Percentiles rank a stretch among this genome's conserved stretches.
These are phyloP conservation scores for Melanerpes formicivorus DNA, from an alignment of 2,113 vertebrate species.

Conservation along the genomic window DNA sequence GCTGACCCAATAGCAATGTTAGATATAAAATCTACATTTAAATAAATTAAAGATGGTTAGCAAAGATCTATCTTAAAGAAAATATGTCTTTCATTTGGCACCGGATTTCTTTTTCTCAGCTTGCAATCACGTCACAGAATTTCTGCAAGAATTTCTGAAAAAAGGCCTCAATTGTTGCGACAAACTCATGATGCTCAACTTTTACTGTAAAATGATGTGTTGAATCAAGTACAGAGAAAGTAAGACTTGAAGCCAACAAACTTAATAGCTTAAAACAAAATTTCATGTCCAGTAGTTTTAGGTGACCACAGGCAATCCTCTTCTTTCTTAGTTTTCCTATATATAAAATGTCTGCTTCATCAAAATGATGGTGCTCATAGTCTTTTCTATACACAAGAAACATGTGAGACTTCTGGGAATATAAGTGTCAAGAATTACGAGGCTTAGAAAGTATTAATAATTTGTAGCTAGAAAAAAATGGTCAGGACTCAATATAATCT, in stretches of 20 bases:
- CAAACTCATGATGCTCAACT: neutral
- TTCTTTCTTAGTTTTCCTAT: neutral
- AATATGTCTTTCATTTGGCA: neutral
- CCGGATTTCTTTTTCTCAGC: neutral
- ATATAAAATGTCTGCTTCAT: neutral
- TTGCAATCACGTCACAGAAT: neutral
- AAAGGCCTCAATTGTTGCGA: neutral
- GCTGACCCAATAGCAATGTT: neutral
- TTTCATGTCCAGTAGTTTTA: neutral
- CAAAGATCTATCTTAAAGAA: neutral
- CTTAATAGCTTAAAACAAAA: neutral
- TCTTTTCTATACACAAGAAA: neutral
- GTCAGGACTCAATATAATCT: neutral
- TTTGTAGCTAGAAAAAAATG: neutral
- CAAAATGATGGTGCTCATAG: neutral
- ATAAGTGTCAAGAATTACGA: neutral
- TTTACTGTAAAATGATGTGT: neutral
- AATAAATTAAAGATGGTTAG: neutral
- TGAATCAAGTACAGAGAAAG: neutral
- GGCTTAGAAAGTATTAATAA: neutral
- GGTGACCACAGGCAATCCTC: neutral
- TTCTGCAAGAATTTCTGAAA: neutral
- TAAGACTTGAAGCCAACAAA: neutral
- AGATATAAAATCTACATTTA: neutral
- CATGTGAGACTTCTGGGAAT: neutral